A percentile compares a stretch with the other conserved stretches of the same genome.
Conservation (phyloP, 2,888 invertebrate genomes). For the Troglohyphantes excavatus region DNA sequence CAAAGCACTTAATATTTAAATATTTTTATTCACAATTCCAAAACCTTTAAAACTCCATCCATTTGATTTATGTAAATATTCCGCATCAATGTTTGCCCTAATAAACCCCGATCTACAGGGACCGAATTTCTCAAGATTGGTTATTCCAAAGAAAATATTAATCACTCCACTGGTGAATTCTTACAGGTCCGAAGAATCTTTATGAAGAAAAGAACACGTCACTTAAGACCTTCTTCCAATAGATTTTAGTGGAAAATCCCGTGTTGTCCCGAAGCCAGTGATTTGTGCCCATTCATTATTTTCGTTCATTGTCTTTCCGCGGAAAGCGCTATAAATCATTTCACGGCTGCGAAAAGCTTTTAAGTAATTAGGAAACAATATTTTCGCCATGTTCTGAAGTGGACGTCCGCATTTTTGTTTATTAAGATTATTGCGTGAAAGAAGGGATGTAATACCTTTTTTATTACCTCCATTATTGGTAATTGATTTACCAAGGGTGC, state of each 20-base stretch:
- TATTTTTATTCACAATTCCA: too few species aligned
- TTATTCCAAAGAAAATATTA: neutral
- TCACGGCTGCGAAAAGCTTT: neutral
- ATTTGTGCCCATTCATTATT: neutral
- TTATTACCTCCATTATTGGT: neutral
- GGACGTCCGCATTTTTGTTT: neutral
- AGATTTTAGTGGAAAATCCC: neutral
- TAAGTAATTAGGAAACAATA: constrained; percentile 5
- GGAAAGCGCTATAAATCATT: neutral
- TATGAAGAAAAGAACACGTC: neutral
- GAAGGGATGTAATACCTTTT: neutral
- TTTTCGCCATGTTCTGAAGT: neutral
- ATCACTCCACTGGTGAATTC: neutral
- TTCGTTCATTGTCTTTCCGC: neutral
- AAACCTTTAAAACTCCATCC: too few species aligned
- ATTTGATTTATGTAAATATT: too few species aligned
- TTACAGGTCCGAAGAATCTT: neutral
- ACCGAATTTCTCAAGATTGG: too few species aligned
- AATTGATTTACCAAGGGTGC: neutral
- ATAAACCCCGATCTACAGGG: too few species aligned
- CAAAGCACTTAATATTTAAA: too few species aligned
- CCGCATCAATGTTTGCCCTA: too few species aligned
- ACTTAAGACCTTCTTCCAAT: neutral
- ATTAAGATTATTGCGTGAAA: neutral
- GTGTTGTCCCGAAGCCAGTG: neutral